Evolutionary conservation across 2,888 invertebrate genomes (phyloP).

Genomic region (Pediacus dermestoides): DNA sequence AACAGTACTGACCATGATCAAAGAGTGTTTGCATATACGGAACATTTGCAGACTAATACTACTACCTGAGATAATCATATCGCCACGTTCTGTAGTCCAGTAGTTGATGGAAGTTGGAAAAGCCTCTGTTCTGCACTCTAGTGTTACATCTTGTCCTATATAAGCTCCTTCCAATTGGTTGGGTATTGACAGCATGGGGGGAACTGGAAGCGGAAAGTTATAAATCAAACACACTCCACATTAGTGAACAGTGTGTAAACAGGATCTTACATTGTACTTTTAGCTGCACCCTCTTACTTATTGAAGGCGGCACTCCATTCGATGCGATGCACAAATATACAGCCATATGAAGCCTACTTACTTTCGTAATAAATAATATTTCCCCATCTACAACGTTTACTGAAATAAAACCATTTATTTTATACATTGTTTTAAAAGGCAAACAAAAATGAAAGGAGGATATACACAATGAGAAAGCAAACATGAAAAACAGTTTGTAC

Average conservation of each 20-base stretch:
- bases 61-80: slow-evolving; percentile 89
- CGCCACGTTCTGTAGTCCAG: slow-evolving; percentile 87
- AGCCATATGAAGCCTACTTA: slow-evolving; percentile 88
- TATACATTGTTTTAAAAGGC: neutral
- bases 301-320: slow-evolving; percentile 88
- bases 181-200: slow-evolving; percentile 90
- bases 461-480: slow-evolving; percentile 2
- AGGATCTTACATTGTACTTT: slow-evolving; percentile 76
- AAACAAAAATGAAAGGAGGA: slow-evolving; percentile 2
- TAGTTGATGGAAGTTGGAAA: slow-evolving; percentile 92
- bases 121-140: slow-evolving; percentile 89
- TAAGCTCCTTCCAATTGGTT: slow-evolving; percentile 90
- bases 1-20: neutral
- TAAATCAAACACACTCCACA: slow-evolving; percentile 6
- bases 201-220: slow-evolving; percentile 59
- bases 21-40: neutral
- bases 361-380: slow-evolving; percentile 78
- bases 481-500: neutral
- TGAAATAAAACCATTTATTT: slow-evolving; percentile 49
- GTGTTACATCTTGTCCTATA: slow-evolving; percentile 79
- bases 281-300: slow-evolving; percentile 78
- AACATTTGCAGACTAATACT: slow-evolving; percentile 29
- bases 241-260: slow-evolving; percentile 10
- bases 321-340: slow-evolving; percentile 90
- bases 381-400: slow-evolving; percentile 88